Conservation (phyloP, 2,888 invertebrate species). For the Cheiracanthium punctorium region DNA sequence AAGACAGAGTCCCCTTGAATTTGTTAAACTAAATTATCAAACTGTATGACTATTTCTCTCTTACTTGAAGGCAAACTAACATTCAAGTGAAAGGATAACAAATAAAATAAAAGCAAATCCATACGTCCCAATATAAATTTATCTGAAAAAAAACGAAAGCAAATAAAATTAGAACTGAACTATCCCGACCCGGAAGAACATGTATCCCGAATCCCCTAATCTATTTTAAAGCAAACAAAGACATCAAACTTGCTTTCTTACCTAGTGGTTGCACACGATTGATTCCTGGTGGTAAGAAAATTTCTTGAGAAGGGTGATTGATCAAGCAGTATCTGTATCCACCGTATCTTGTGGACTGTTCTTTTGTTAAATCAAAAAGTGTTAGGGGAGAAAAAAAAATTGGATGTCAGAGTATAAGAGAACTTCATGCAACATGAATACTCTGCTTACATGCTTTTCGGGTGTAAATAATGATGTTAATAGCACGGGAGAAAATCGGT, state of each 20-base stretch:
- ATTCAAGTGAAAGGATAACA: too few relatives aligned
- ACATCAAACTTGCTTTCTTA: not conserved
- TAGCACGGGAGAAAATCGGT: not conserved
- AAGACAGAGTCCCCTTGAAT: too few relatives aligned
- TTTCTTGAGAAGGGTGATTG: conserved; percentile 9
- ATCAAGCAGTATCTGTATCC: conserved; percentile 19
- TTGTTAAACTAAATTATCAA: too few relatives aligned
- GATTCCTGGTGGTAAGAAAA: conserved; percentile 1
- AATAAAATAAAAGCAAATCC: too few relatives aligned
- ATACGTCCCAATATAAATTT: too few relatives aligned
- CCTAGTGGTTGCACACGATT: conserved; percentile 16
- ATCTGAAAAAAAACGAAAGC: not conserved
- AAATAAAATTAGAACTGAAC: not conserved
- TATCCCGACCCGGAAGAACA: not conserved
- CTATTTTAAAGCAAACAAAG: not conserved
- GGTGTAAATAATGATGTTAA: conserved; percentile 3
- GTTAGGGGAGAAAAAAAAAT: not conserved
- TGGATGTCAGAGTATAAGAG: not conserved
- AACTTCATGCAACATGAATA: conserved; percentile 3
- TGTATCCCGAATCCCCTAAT: not conserved
- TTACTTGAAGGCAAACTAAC: too few relatives aligned
- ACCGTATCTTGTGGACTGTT: not conserved
- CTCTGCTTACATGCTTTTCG: conserved; percentile 21
- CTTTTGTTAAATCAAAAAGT: not conserved
- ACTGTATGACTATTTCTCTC: too few relatives aligned